Base-by-base conservation (phyloP, 2,888 invertebrate genomes). In the Platynereis dumerilii region DNA sequence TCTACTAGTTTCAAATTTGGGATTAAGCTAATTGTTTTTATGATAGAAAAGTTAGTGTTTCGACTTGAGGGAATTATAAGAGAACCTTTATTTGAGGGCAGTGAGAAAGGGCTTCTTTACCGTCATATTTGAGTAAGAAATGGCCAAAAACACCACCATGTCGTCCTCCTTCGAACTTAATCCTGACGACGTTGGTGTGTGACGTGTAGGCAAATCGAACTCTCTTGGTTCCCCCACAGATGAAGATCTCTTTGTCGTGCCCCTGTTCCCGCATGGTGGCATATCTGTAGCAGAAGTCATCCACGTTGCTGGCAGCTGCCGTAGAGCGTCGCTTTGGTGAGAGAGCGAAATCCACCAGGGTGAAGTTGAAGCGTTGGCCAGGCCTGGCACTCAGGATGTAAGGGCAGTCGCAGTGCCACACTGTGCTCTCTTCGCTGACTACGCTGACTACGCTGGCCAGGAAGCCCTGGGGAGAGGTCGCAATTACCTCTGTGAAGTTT, bases 341-440 rank as follows among this genome's bases (percentile, higher is more conserved):
- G 10, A 68, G 45, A 7, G 66, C 59, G 53, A 68, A 68, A 59
- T 68, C 68, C 28, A 58, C 48, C 20, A 68, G 58, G 34, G 58
- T 68, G 54, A 68, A 45, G 60, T 68, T 68, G 60, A 68, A 44
- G 17, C 57, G 24, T 48, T 64, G 68, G 2, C 68, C 68, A 39
- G 39, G 48, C 20, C 53, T 28, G 10, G 59, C 68, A 0, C 45
- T 58, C 12, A 68, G 27, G 29, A 42, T 12, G 57, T 60, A 60
- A 22, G 63, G 63, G 29, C 68, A 68, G 1, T 26, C 24, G 10
- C 24, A 24, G 1, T 20, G 22, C 22, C 68, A 58, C 29, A 58
- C 58, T 34, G 52, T 60, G 17, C 39, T 58, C 39, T 53, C 62
- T 12, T 53, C 67, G 22, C 52, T 22, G n/a, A 55, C 28, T n/a